phyloP scores from a whole-genome alignment of 2,113 vertebrate species.

The Dicerorhinus sumatrensis region DNA sequence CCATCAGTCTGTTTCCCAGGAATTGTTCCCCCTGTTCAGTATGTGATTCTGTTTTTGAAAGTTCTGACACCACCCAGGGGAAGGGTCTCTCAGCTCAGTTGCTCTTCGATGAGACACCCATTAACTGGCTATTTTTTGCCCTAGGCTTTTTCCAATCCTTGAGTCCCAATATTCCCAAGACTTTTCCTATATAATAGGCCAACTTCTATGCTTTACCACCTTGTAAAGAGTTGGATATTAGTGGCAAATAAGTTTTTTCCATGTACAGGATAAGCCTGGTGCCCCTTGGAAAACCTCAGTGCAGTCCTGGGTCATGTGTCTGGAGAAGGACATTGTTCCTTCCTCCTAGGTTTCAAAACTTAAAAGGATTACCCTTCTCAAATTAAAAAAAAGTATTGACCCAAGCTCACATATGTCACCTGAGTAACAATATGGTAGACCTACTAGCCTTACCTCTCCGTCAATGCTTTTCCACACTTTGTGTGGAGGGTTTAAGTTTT shows the following conservation, averaged over 20 bases:
- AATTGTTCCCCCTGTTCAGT: not conserved
- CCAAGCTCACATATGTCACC: not conserved
- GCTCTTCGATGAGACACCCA: not conserved
- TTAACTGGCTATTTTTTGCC: not conserved
- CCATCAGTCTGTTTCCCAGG: not conserved
- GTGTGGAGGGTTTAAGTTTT: not conserved
- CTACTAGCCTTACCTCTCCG: not conserved
- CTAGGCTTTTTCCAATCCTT: not conserved
- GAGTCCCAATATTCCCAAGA: not conserved
- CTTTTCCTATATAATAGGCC: not conserved
- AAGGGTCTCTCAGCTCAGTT: not conserved
- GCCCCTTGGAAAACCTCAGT: not conserved
- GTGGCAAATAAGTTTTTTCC: not conserved
- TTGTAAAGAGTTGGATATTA: not conserved
- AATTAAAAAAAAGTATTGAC: not conserved
- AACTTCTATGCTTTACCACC: not conserved
- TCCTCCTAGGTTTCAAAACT: conserved; percentile 21
- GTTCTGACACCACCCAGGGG: not conserved
- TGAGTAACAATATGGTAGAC: not conserved
- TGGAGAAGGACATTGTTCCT: not conserved
- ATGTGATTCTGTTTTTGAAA: not conserved
- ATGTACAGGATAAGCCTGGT: not conserved
- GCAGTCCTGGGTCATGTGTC: not conserved
- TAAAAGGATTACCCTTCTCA: not conserved
- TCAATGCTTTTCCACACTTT: not conserved